phyloP scores from a whole-genome alignment of 2,113 vertebrate genomes.

The Mirza zaza region DNA sequence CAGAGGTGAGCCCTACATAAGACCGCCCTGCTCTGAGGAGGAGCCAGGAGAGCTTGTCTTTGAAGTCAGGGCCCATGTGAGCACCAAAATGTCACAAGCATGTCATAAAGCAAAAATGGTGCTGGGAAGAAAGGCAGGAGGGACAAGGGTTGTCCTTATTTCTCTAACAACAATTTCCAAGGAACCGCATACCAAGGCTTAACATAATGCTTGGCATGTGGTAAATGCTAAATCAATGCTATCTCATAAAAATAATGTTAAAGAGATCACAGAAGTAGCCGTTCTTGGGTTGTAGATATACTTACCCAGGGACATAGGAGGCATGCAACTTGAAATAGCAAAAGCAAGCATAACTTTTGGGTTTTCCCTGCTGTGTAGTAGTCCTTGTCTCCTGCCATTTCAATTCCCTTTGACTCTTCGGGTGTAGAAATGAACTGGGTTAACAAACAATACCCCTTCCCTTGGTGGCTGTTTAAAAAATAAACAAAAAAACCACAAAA shows the following conservation, averaged over 20 bases:
- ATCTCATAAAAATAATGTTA: not conserved
- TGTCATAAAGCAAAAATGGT: not conserved
- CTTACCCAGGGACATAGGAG: not conserved
- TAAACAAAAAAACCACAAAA: not conserved
- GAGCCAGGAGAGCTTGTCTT: not conserved
- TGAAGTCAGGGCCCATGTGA: not conserved
- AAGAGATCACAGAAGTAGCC: not conserved
- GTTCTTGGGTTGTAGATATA: not conserved
- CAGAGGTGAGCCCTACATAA: no score
- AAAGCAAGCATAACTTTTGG: not conserved
- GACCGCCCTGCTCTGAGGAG: not conserved
- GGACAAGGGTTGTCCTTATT: not conserved
- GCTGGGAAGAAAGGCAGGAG: not conserved
- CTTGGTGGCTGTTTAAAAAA: not conserved
- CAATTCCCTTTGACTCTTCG: not conserved
- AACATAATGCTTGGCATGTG: not conserved
- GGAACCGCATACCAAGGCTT: not conserved
- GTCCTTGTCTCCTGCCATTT: not conserved
- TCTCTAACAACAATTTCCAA: not conserved
- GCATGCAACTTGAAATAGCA: not conserved
- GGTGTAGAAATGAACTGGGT: not conserved
- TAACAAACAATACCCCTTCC: not conserved
- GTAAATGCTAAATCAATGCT: not conserved
- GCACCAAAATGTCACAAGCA: not conserved
- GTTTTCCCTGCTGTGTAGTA: not conserved